Evolutionary conservation across 2,113 vertebrate genomes (phyloP), one percentile per base, ranked within the genome.

Genomic region (Nyctibius bracteatus): DNA sequence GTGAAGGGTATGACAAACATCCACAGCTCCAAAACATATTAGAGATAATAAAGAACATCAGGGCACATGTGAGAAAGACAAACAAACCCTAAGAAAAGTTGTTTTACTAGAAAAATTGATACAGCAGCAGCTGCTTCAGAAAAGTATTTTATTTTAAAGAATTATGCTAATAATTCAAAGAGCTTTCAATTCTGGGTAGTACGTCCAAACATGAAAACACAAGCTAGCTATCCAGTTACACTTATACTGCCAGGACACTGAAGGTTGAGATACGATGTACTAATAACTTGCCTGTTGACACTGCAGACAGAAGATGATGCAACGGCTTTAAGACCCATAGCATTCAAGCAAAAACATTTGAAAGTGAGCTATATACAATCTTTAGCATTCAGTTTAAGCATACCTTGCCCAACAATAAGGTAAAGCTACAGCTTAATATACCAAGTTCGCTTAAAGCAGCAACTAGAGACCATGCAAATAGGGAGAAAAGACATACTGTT

Each of bases 1-100:
- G 5, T 2, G 1, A 51, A 1, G 1, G 21, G 21, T 39, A 44
- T 2, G 1, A 65, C 11, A 37, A 13, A 18, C 8, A 28, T 14
- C 16, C 43, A 46, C 3, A 1, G 6, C 43, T 52, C 22, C 22
- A 47, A 58, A 63, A 47, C 6, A 39, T 21, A 31, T 41, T 58
- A 58, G n/a, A 80, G 16, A 52, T 3, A 16, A 8, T 18, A 55
- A 94, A 67, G n/a, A 79, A 72, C 8, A 28, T 21, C 46, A 74
- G 8, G 27, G 6, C 15, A 62, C 33, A 19, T 1, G 2, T 5
- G 5, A 94, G 23, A 92, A 68, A 66, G 16, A 35, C 8, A 88
- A 88, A 86, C 2, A 88, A 74, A 43, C 14, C 9, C 8, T 22
- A 63, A 72, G 25, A 73, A 63, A 41, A 66, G 10, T 8, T 20